These are phyloP conservation scores for Epinephelus cyanopodus DNA, from an alignment of 2,113 vertebrate genomes.

Conservation along the genomic window DNA sequence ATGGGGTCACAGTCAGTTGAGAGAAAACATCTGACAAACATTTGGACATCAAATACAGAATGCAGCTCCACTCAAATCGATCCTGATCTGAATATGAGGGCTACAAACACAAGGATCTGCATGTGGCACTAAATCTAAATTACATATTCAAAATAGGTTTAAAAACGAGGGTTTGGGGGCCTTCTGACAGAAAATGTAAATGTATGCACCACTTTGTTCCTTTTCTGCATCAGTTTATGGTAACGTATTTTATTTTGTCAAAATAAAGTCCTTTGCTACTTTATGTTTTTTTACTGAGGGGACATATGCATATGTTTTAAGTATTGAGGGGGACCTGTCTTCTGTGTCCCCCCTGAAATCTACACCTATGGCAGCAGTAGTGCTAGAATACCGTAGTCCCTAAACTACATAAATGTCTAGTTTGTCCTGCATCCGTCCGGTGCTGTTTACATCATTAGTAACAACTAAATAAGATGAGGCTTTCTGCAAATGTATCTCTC, in stretches of 20 bases:
- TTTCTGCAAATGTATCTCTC: constrained; percentile 12
- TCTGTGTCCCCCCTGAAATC: no score
- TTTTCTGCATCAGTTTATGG: no score
- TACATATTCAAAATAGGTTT: no score
- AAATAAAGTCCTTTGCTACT: no score
- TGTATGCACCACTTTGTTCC: no score
- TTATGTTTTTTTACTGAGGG: no score
- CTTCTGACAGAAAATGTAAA: no score
- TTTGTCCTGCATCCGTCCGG: neutral
- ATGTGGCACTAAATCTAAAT: neutral
- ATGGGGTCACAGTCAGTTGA: neutral
- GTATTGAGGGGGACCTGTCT: no score
- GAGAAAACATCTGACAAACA: neutral
- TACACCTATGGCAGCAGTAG: no score
- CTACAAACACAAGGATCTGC: neutral
- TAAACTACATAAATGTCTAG: neutral
- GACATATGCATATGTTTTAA: no score
- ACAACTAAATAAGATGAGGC: neutral
- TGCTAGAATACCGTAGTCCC: neutral
- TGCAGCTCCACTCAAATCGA: neutral
- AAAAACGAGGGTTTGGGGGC: no score
- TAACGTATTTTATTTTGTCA: no score
- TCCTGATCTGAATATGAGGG: neutral
- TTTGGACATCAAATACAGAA: neutral
- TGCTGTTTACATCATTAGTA: neutral